Evolutionary conservation across 2,113 vertebrate species (phyloP), one percentile per base, ranked within the genome.

Genomic region (Oryzias curvinotus): DNA sequence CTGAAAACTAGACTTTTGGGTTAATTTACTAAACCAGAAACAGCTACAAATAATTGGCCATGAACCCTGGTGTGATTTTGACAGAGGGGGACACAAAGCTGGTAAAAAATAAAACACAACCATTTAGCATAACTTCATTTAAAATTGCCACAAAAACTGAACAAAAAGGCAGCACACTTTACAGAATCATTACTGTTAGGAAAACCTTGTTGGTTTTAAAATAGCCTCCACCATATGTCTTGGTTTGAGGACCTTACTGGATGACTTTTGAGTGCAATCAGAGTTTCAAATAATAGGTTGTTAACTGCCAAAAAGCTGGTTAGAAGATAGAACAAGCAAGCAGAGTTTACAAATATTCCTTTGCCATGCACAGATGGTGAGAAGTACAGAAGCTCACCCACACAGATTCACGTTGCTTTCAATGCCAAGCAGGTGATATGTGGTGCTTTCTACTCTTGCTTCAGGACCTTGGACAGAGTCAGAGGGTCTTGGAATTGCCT

Each of bases 391-490:
- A 63, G 44, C 60, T 51, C 67, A 43, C 68, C 74, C 70, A 49
- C 68, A 67, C 71, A 47, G 44, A 52, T 36, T 28, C 62, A 49
- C 55, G 45, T 44, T 52, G 63, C 53, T 52, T 73, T 62, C 76
- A 75, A 75, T 68, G 44, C 16, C 21, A 10, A 21, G 54, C 73
- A 71, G 65, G 46, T 74, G 71, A 69, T n/a, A 52, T 17, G 15
- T 45, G 8, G 52, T 21, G 66, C 66, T 67, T 61, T 61, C 10
- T 4, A 15, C 52, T 63, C 23, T 45, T 72, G 30, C n/a, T 82
- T 88, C 85, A 88, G 79, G 36, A 71, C 80, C 12, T 5, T 49
- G 82, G 71, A 77, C 56, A 66, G 73, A 14, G 17, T 66, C 64
- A 43, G 5, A 54, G 58, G 28, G 42, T 14, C 19, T 47, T 70